Evolutionary conservation across 2,113 vertebrate genomes (phyloP).

Genomic region (Naja naja): DNA sequence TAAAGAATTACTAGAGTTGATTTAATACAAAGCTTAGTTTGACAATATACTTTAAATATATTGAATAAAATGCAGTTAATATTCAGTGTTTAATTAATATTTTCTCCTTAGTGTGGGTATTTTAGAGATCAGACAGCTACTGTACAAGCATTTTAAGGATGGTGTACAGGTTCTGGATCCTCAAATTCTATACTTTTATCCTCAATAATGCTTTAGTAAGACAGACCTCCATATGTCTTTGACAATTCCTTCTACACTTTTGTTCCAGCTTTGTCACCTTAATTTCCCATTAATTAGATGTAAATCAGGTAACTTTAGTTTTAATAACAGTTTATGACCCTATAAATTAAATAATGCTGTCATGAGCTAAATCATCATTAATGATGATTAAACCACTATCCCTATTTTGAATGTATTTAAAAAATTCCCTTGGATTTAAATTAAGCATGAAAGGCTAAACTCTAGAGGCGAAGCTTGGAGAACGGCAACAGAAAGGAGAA

Average conservation of each 20-base stretch:
- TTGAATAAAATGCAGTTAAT: background rate
- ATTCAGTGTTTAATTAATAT: background rate
- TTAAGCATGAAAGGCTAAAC: background rate
- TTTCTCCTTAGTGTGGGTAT: background rate
- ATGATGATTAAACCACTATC: background rate
- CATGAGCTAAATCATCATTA: background rate
- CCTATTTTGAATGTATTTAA: background rate
- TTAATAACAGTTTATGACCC: background rate
- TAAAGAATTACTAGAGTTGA: background rate
- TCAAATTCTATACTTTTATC: background rate
- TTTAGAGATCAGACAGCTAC: background rate
- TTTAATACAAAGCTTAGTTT: background rate
- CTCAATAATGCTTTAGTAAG: background rate
- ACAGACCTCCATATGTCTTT: background rate
- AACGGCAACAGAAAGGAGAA: background rate
- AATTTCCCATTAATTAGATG: background rate
- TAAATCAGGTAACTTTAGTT: background rate
- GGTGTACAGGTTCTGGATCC: background rate
- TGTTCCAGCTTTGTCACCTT: background rate
- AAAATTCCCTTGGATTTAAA: background rate
- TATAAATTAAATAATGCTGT: background rate
- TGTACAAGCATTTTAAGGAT: background rate
- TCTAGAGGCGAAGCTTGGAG: background rate
- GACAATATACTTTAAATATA: background rate
- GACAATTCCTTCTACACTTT: background rate